A percentile compares a stretch with the other conserved stretches of the same genome.
These are phyloP conservation scores for Cephonodes hylas DNA, from an alignment of 2,888 invertebrate species.

Conservation along the genomic window DNA sequence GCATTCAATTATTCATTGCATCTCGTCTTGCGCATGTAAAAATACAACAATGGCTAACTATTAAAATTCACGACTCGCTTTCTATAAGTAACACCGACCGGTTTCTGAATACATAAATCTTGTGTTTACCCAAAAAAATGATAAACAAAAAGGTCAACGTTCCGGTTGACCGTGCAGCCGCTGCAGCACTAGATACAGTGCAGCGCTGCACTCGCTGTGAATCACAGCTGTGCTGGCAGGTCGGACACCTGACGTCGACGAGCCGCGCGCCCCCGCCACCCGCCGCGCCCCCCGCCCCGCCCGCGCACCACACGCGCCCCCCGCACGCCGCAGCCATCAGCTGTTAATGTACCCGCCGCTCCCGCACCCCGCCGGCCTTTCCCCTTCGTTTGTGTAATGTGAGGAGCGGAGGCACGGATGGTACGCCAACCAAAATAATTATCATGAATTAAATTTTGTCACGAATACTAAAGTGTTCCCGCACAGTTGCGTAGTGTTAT, in stretches of 20 bases:
- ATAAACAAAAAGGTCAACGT: constrained; percentile 78
- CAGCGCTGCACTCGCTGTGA: constrained; percentile 62
- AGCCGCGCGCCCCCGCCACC: constrained; percentile 72
- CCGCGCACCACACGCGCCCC: constrained; percentile 31
- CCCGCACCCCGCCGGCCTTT: constrained; percentile 65
- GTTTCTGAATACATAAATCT: constrained; percentile 24
- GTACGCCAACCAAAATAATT: constrained; percentile 6
- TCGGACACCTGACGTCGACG: constrained; percentile 75
- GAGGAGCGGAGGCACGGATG: constrained; percentile 60
- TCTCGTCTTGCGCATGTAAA: neutral
- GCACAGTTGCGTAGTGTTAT: neutral
- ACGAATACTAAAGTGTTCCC: neutral
- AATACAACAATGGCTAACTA: neutral
- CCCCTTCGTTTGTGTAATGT: constrained; percentile 81
- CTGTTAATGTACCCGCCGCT: constrained; percentile 74
- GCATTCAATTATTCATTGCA: neutral
- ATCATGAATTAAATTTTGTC: neutral
- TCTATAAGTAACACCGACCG: constrained; percentile 13
- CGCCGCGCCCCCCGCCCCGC: constrained; percentile 30
- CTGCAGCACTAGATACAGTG: constrained; percentile 27
- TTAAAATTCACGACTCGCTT: constrained; percentile 11
- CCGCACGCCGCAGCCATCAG: constrained; percentile 66
- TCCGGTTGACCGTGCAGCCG: constrained; percentile 54
- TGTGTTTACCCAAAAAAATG: constrained; percentile 57
- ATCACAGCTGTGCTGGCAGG: constrained; percentile 46